Conservation (phyloP, 1,140 invertebrate genomes). For the Rhagoletis pomonella region DNA sequence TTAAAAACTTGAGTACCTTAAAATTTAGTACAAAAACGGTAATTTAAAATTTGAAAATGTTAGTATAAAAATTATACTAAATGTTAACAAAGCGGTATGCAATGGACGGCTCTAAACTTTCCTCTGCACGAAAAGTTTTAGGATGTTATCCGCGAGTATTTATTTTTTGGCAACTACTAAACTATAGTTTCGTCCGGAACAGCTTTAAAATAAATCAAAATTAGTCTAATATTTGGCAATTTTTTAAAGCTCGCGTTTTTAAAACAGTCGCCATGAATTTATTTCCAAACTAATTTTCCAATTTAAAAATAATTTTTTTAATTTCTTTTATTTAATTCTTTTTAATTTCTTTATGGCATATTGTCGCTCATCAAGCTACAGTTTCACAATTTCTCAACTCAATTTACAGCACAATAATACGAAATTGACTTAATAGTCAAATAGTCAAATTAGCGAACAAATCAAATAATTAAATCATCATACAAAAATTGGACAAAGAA, state of each 20-base stretch:
- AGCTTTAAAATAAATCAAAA: not conserved
- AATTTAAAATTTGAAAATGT: not conserved
- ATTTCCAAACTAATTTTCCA: no score
- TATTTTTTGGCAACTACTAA: not conserved
- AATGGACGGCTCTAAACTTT: no score
- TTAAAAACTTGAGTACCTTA: no score
- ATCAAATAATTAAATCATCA: not conserved
- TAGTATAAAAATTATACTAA: conserved; percentile 62
- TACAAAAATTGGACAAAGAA: not conserved
- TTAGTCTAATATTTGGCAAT: no score
- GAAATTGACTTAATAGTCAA: not conserved
- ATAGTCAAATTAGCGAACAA: not conserved
- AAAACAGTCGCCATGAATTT: no score
- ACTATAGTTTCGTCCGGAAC: no score
- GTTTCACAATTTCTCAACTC: conserved; percentile 48
- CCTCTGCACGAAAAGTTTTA: conserved; percentile 61
- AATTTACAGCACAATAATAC: conserved; percentile 36
- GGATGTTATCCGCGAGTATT: conserved; percentile 60
- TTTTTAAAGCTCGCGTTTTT: no score
- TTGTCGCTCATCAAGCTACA: conserved; percentile 7
- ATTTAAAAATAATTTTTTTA: not conserved
- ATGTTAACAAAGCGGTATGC: conserved; percentile 68
- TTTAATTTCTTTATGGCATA: not conserved
- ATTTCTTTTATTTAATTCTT: not conserved
- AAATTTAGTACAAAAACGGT: conserved; percentile 47